A percentile compares a stretch with the other conserved stretches of the same genome.
Conservation (phyloP, 2,113 vertebrate genomes). For the Callorhinus ursinus region DNA sequence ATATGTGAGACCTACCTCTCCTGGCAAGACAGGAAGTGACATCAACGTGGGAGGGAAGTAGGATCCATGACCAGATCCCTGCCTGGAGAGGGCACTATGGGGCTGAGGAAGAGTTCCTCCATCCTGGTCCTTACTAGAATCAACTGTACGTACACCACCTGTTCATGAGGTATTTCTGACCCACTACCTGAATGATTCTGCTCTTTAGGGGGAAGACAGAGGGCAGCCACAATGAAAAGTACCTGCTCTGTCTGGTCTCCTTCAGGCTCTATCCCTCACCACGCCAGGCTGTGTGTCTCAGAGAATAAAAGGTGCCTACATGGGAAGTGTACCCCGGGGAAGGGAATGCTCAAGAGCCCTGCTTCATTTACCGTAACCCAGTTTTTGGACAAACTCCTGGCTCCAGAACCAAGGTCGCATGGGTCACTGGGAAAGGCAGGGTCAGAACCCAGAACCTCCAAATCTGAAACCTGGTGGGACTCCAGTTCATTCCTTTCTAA, state of each 20-base stretch:
- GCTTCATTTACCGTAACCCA: background rate
- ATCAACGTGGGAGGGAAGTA: background rate
- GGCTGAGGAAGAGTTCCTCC: background rate
- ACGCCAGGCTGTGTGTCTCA: background rate
- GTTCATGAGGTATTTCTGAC: background rate
- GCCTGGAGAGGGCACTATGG: background rate
- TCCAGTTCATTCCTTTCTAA: constrained; percentile 46
- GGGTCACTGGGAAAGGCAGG: background rate
- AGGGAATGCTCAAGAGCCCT: background rate
- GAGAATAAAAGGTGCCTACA: background rate
- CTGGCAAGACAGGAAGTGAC: background rate
- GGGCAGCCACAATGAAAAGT: background rate
- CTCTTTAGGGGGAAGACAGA: background rate
- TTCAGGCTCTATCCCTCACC: background rate
- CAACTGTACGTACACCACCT: background rate
- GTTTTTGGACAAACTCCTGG: background rate
- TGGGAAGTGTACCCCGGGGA: background rate
- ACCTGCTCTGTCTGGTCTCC: background rate
- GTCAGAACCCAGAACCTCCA: constrained; percentile 41
- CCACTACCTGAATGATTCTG: background rate
- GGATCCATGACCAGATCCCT: background rate
- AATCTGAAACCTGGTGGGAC: background rate
- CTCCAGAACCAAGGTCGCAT: background rate
- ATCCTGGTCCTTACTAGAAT: background rate
- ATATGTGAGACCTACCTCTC: background rate